Base-by-base conservation (phyloP, 2,888 invertebrate species). In the Drosophila picticornis region DNA sequence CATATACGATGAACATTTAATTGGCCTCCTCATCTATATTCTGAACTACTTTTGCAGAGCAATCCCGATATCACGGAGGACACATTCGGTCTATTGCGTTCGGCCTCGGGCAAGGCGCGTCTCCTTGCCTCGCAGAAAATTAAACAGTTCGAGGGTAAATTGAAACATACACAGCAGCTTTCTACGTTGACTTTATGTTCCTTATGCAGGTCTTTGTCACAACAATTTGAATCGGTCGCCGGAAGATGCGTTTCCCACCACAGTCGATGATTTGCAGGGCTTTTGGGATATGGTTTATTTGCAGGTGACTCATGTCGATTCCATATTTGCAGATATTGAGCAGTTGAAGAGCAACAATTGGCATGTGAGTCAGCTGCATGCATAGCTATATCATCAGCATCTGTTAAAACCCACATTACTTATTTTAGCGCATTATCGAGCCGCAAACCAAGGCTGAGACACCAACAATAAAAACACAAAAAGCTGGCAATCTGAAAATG, bases 261-360 rank as follows among this genome's bases (percentile, higher is more conserved):
- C 98, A 1, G 94, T 95, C 79, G 96, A 97, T 85, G 99, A 99
- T 93, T 94, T 99, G 75, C 97, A 97, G 88, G 99, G 99, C 1
- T 99, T 99, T 94, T 99, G 99, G 99, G 99, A 99, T 93, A 98
- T 99, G 98, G 98, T 99, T 34, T 96, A 96, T 92, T 94, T 99
- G 57, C 98, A 99, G 94, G 97, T 99, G 27, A 95, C 96, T 72
- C 97, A 98, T 90, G 96, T 99, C 62, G 96, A 98, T 91, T 95
- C 95, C 6, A 94, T 97, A 81, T 98, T 97, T 92, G 94, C 95
- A 19, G 96, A 96, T 70, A 94, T 97, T 43, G 95, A 95, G 9
- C 91, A 91, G 13, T 93, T 96, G 16, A 95, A 94, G 84, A 94
- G 92, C 16, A 96, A 96, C 77, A 94, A 95, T 68, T 97, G 97